Base-by-base conservation (phyloP, 2,888 invertebrate species). In the Chaitophorus viminalis region DNA sequence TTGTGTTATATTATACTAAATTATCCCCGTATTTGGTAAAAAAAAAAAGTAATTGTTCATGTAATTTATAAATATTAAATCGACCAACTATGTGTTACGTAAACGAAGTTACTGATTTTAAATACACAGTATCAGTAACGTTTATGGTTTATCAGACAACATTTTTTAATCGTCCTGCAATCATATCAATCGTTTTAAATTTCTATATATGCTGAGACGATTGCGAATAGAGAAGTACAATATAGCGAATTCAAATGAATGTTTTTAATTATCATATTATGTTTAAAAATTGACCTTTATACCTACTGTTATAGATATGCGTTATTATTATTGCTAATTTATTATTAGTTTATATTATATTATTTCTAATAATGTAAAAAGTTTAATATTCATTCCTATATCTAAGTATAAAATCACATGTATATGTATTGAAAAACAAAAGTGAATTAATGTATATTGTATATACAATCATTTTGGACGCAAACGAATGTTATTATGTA, bases 41-140 rank as follows among this genome's bases (percentile, higher is more conserved):
- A 46, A 46, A 46, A 46, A 46, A 46, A 46, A 46, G 46, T 46
- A 46, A 46, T 46, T 46, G 46, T 14, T 46, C 46, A 46, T n/a
- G n/a, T 14, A 46, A 46, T 46, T 46, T 46, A 46, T 46, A 11
- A 3, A 46, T 14, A 46, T 46, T 14, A 46, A 46, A 46, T 60
- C 60, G 60, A 60, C 4, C 25, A 3, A 60, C 54, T 21, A 54
- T 21, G 18, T 60, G 18, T 60, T 25, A 60, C 60, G 21, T 60
- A 60, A 60, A 25, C 25, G 6, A 54, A 77, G n/a, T 60, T 33
- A 60, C 54, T 78, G 33, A 36, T 25, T 60, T 2, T 33, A 36
- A 79, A 25, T 65, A 79, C 65, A 18, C 79, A 31, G 36, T n/a
- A 79, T 79, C 79, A 79, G 60, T 79, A 60, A 79, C 36, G 65